Base-by-base conservation (phyloP, 64 coral and sea anemone species). In the Porites lutea region DNA sequence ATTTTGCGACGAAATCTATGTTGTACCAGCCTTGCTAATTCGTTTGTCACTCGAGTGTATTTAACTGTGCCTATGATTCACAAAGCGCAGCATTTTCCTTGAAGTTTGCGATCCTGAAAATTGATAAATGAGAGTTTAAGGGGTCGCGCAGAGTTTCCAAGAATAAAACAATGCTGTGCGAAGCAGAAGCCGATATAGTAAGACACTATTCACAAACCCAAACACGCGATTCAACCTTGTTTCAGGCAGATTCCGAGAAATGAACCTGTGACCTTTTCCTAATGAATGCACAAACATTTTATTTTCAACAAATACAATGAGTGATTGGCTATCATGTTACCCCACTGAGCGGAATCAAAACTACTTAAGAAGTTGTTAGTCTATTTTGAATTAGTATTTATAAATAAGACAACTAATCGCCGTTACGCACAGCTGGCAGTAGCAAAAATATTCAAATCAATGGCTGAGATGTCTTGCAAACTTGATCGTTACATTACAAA, bases 401-500 rank as follows among this genome's bases (percentile, higher is more conserved):
- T 69, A 14, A 20, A 68, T 55, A 79, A 15, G 8, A 60, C n/a
- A 16, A 22, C 4, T 49, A 12, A 21, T 55, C 18, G 75, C 18
- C 2, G 2, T 49, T 55, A 55, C 16, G 3, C 11, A 44, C 43
- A 37, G 37, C 43, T 18, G 6, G 23, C 64, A 47, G 22, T 37
- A 47, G 27, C 47, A 84, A 67, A 19, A 13, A 68, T 52, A 46
- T 47, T n/a, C 4, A 84, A 84, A 3, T 19, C 81, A 45, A 8
- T 63, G 16, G 62, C 66, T 12, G 22, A 2, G 81, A 46, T 19
- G 8, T 67, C 23, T 84, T 49, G 51, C 16, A 50, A 46, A n/a
- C 81, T 68, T 12, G 8, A 69, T 13, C 14, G 23, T 12, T 92
- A 77, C 71, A 70, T 92, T 21, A 20, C 15, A 63, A 59, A 78